Base-by-base conservation (phyloP, 2,888 invertebrate genomes). In the Carterocephalus palaemon region DNA sequence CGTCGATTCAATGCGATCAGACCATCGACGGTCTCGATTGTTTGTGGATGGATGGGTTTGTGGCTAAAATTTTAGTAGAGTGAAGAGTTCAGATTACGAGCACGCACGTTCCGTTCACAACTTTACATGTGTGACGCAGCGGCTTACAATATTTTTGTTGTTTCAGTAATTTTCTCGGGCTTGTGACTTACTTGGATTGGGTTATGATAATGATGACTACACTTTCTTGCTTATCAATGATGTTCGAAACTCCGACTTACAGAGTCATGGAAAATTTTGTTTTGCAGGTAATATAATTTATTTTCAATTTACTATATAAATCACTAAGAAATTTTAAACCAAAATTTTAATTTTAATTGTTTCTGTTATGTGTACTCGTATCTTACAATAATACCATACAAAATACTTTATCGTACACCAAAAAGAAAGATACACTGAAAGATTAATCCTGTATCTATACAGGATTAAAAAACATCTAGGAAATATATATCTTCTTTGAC, bases 181-280 rank as follows among this genome's bases (percentile, higher is more conserved):
- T 99, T 48, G 99, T 99, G 9, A 98, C 99, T 0, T 99, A 99
- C 74, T 88, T 99, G 68, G 99, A 99, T 77, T 99, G 99, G 99
- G 93, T 98, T 1, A 99, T 99, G 99, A 99, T 99, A 54, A 93
- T 96, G 73, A 95, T 97, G 36, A 99, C 99, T 0, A 98, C 98
- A 0, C 85, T 99, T 6, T 98, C 98, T 0, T 99, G 99, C 73
- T 91, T 97, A 38, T 99, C 99, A 0, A 99, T 99, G 99, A 97
- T 99, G 94, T 97, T 98, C 68, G 99, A 99, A 84, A 98, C 97
- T 0, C 98, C 99, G 0, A 91, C 91, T 41, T 93, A 93, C 66
- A 90, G 99, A 47, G 95, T 99, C 10, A 97, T 97, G 95, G 95
- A 98, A 67, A 93, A 96, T 57, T 93, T 94, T n/a, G 93, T 93